Evolutionary conservation across 2,113 vertebrate species (phyloP).

Genomic region (Muscicapa adusta): DNA sequence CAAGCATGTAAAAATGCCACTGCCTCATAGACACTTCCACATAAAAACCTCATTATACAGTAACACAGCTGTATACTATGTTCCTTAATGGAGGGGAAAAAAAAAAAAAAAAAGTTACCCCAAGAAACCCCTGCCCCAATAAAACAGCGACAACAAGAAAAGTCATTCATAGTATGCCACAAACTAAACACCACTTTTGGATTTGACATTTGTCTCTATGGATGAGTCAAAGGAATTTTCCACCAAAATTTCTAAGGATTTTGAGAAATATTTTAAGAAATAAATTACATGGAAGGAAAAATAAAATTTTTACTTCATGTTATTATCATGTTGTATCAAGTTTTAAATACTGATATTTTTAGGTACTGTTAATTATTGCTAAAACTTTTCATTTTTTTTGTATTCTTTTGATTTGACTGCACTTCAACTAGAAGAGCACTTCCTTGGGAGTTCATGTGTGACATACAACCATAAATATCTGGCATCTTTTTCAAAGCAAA

Average conservation of each 20-base stretch:
- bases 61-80: not conserved
- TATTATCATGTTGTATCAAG: not conserved
- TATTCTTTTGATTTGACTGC: constrained; percentile 44
- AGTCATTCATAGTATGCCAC: not conserved
- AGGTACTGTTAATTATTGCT: not conserved
- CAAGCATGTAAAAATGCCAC: not conserved
- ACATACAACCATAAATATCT: constrained; percentile 48
- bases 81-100: too few species aligned
- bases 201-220: not conserved
- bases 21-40: not conserved
- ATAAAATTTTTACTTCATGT: not conserved
- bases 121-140: rapidly evolving
- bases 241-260: not conserved
- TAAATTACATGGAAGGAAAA: not conserved
- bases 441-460: constrained; percentile 42
- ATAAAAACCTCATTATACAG: not conserved
- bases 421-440: constrained; percentile 29
- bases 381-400: not conserved
- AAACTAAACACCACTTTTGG: not conserved
- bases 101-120: not conserved
- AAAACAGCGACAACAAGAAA: not conserved
- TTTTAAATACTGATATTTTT: not conserved
- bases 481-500: constrained; percentile 19
- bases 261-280: not conserved
- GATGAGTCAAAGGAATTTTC: not conserved